A percentile compares a stretch with the other conserved stretches of the same genome.
Conservation (phyloP, 1,140 invertebrate species). For the Hypsibius dujardini region DNA sequence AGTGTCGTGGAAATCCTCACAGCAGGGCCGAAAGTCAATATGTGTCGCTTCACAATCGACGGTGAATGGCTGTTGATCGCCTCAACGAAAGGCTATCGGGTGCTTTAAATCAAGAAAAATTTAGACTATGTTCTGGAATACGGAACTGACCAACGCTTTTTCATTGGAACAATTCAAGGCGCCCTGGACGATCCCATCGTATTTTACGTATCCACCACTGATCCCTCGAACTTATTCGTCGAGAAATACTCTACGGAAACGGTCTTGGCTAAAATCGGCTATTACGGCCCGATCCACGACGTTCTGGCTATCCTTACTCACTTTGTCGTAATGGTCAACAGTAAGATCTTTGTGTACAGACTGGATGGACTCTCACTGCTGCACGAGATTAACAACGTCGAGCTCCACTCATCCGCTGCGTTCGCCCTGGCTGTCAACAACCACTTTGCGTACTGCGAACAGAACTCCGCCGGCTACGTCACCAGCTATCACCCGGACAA, state of each 20-base stretch:
- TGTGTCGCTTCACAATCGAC: neutral
- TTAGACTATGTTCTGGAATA: neutral
- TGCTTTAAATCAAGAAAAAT: neutral
- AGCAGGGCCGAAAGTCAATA: constrained; percentile 1
- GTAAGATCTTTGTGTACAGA: neutral
- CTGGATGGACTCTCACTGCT: neutral
- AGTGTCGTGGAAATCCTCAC: constrained; percentile 1
- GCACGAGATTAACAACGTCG: neutral
- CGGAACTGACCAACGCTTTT: neutral
- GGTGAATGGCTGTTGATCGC: neutral
- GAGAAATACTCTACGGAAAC: neutral
- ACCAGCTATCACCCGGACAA: no score
- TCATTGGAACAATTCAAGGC: neutral
- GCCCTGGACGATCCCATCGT: neutral
- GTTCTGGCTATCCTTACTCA: neutral
- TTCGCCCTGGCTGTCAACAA: neutral
- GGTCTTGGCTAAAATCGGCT: neutral
- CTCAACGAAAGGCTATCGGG: neutral
- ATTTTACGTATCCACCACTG: neutral
- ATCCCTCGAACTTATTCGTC: neutral
- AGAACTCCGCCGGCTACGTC: neutral
- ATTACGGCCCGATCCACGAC: neutral
- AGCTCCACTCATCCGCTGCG: neutral
- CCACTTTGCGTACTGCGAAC: neutral
- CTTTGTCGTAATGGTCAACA: neutral